Evolutionary conservation across 2,113 vertebrate genomes (phyloP).

Genomic region (Diadophis punctatus): DNA sequence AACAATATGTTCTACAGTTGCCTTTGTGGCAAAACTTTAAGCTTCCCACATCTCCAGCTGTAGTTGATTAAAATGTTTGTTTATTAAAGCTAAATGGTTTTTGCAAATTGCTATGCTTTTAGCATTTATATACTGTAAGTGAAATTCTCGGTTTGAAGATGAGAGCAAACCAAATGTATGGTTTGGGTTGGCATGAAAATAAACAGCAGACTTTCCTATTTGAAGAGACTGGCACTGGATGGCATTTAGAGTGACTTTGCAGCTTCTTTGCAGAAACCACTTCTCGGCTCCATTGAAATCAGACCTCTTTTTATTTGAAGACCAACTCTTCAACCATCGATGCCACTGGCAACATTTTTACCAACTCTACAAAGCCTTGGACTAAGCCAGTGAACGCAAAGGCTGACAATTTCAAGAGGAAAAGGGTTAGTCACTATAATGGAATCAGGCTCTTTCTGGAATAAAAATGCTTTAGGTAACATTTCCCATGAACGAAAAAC

Average conservation of each 20-base stretch:
- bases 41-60: background rate
- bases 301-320: too few relatives aligned
- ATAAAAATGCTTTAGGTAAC: background rate
- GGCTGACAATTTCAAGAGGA: background rate
- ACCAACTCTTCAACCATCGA: background rate
- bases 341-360: background rate
- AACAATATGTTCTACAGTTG: background rate
- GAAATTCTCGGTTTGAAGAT: background rate
- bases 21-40: background rate
- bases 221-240: background rate
- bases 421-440: background rate
- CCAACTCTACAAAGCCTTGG: background rate
- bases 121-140: background rate
- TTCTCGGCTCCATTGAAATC: background rate
- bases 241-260: background rate
- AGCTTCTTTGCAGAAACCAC: background rate
- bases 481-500: background rate
- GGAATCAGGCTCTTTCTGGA: background rate
- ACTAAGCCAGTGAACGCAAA: background rate
- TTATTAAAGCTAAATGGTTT: background rate
- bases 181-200: background rate
- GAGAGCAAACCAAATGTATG: background rate
- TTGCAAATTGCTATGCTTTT: background rate
- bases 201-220: background rate
- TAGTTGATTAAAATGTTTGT: too few relatives aligned